phyloP scores from a whole-genome alignment of 2,113 vertebrate species.

The Anolis carolinensis region DNA sequence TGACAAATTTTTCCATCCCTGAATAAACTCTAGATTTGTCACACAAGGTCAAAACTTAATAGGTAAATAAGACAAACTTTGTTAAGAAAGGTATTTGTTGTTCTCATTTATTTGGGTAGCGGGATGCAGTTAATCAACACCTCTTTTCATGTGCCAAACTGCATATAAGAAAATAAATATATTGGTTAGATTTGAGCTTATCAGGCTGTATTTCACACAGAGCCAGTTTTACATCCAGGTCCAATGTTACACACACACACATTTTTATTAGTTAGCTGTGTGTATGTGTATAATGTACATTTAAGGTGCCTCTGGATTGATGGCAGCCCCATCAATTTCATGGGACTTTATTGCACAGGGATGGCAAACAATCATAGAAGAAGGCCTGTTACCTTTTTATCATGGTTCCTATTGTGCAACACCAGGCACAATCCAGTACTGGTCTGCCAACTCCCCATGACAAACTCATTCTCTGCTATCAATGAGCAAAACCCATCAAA shows the following conservation, averaged over 20 bases:
- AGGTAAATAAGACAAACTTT: not conserved
- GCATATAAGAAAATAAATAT: not conserved
- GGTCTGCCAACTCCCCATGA: too few relatives aligned
- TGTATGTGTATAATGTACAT: too few relatives aligned
- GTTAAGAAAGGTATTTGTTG: not conserved
- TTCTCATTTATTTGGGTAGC: not conserved
- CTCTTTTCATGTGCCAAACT: not conserved
- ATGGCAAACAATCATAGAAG: too few relatives aligned
- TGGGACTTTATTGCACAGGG: too few relatives aligned
- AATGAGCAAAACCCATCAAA: too few relatives aligned
- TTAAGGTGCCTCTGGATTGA: too few relatives aligned
- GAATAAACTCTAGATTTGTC: not conserved
- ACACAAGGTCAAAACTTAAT: not conserved
- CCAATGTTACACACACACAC: not conserved
- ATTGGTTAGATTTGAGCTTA: not conserved
- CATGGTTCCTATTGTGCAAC: too few relatives aligned
- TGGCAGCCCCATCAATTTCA: too few relatives aligned
- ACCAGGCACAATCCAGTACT: too few relatives aligned
- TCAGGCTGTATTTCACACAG: not conserved
- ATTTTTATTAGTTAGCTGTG: too few relatives aligned
- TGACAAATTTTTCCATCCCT: not conserved
- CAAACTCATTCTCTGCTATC: too few relatives aligned
- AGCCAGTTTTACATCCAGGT: not conserved
- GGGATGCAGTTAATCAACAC: not conserved
- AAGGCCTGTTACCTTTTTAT: too few relatives aligned